Percentiles rank a stretch among this genome's conserved stretches.
Evolutionary conservation across 2,888 invertebrate genomes (phyloP).

Genomic region (Lithophane semibrunnea): DNA sequence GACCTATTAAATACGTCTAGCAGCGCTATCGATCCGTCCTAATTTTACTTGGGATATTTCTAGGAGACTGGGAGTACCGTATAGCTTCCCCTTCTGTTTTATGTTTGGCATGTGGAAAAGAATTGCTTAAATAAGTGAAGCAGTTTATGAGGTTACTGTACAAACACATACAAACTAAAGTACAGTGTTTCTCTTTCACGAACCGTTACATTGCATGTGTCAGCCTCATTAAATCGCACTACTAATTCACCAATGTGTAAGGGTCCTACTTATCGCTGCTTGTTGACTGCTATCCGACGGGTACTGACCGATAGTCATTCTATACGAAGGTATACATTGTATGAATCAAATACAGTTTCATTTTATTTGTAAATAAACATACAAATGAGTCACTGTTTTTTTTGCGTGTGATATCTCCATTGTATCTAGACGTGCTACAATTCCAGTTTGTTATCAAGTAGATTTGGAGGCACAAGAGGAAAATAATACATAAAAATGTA

Average conservation of each 20-base stretch:
- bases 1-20: neutral
- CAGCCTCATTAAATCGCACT: conserved; percentile 32
- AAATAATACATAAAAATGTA: neutral
- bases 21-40: conserved; percentile 22
- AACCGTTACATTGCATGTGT: conserved; percentile 27
- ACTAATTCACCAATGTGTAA: conserved; percentile 37
- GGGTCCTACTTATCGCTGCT: conserved; percentile 36
- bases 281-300: conserved; percentile 38
- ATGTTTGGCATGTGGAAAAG: neutral
- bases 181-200: conserved; percentile 21
- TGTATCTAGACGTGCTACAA: conserved; percentile 14
- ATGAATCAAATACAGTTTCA: conserved; percentile 9
- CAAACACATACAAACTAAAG: neutral
- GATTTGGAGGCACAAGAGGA: neutral
- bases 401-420: neutral
- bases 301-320: conserved; percentile 42
- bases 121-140: neutral
- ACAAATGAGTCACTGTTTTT: conserved; percentile 26
- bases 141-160: conserved; percentile 1
- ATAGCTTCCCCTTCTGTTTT: neutral
- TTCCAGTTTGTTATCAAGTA: conserved; percentile 17
- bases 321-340: conserved; percentile 11
- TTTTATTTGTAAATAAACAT: conserved; percentile 31
- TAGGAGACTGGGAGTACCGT: neutral
- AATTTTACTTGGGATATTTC: conserved; percentile 25